phyloP scores from a whole-genome alignment of 1,140 invertebrate genomes.

The Drosophila santomea region DNA sequence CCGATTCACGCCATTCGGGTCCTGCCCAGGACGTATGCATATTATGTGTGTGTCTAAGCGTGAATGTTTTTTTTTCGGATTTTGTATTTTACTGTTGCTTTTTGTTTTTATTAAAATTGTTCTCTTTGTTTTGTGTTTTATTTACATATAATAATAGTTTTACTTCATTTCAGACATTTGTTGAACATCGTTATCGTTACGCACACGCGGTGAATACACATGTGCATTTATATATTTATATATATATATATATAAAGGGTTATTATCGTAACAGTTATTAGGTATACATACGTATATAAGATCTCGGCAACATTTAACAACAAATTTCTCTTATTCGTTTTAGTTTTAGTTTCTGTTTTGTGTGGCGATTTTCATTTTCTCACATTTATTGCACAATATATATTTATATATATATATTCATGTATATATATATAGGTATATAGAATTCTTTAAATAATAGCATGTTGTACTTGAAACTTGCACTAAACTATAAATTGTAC shows the following conservation, averaged over 20 bases:
- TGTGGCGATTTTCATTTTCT: conserved; percentile 31
- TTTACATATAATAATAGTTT: conserved; percentile 62
- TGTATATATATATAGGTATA: conserved; percentile 29
- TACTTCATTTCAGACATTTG: conserved; percentile 66
- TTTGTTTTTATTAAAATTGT: conserved; percentile 39
- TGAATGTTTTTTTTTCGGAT: conserved; percentile 5
- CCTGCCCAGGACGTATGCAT: conserved; percentile 28
- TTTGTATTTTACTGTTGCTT: conserved; percentile 3
- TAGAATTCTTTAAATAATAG: conserved; percentile 48
- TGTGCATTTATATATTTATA: conserved; percentile 19
- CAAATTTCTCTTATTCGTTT: conserved; percentile 54
- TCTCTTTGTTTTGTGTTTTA: conserved; percentile 42
- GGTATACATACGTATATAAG: conserved; percentile 58
- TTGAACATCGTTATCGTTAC: conserved; percentile 54
- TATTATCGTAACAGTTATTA: conserved; percentile 58
- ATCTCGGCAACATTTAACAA: conserved; percentile 64
- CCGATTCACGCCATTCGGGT: conserved; percentile 25
- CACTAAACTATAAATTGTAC: conserved; percentile 66
- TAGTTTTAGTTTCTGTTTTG: conserved; percentile 33
- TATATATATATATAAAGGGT: conserved; percentile 26
- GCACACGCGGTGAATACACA: conserved; percentile 32
- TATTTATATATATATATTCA: conserved; percentile 31
- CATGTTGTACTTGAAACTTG: conserved; percentile 63
- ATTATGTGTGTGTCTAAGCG: conserved; percentile 18
- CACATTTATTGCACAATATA: conserved; percentile 31